A percentile compares a stretch with the other conserved stretches of the same genome.
Conservation (phyloP, 2,888 invertebrate species). For the Cyclophora punctaria region DNA sequence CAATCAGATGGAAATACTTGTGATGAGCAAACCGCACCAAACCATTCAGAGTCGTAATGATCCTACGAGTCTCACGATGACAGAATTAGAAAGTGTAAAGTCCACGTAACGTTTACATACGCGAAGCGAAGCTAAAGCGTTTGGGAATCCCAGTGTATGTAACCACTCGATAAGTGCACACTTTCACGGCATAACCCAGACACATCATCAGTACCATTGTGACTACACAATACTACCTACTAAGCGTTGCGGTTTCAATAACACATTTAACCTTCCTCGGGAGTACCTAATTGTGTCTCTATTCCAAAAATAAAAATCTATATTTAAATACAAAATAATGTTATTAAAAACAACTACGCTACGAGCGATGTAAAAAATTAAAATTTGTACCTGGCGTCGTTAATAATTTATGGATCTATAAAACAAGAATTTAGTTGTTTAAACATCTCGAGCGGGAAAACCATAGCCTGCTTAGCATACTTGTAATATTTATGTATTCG, state of each 20-base stretch:
- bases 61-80: slow-evolving; percentile 10
- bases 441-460: slow-evolving; percentile 22
- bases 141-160: slow-evolving; percentile 46
- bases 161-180: slow-evolving; percentile 26
- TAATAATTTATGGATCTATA: background rate
- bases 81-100: slow-evolving; percentile 36
- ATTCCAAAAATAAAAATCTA: no score
- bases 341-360: slow-evolving; percentile 1
- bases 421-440: background rate
- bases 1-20: no score
- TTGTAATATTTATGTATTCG: slow-evolving; percentile 22
- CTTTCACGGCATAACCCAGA: slow-evolving; percentile 55
- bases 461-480: slow-evolving; percentile 26
- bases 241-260: no score
- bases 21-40: background rate
- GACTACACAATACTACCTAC: no score
- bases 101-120: slow-evolving; percentile 32
- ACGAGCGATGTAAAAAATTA: slow-evolving; percentile 6
- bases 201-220: background rate
- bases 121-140: slow-evolving; percentile 14
- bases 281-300: no score
- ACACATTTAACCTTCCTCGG: no score
- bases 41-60: slow-evolving; percentile 8
- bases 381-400: slow-evolving; percentile 4
- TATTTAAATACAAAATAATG: no score